Base-by-base conservation (phyloP, 2,113 vertebrate genomes). In the Pseudorhombus dupliciocellatus region DNA sequence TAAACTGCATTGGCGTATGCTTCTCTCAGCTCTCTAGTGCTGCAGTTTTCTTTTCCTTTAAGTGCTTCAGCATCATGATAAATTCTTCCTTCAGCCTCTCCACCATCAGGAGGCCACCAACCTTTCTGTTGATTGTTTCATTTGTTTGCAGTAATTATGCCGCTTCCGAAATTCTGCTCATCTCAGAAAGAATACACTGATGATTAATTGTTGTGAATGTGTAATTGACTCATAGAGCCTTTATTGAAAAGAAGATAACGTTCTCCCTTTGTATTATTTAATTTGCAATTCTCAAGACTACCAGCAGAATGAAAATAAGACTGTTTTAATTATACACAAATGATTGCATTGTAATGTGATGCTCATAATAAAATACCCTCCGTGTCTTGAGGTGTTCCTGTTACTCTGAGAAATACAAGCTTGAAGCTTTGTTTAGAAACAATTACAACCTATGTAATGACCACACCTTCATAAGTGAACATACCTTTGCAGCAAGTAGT, bases 91-190 rank as follows among this genome's bases (percentile, higher is more conserved):
- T 48, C 26, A 20, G 67, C 57, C 34, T 81, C 44, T 30, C 25
- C 28, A 55, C 48, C 14, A 24, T 7, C 25, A 10, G 34, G 34
- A 37, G 34, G 9, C 34, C 34, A 37, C 34, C 62, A 70, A 55
- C 46, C 57, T 74, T 50, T 65, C 22, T 64, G 50, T 16, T 52
- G 4, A 74, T 56, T 62, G 53, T 55, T 75, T 75, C 40, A 79
- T 75, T 75, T 73, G 63, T 84, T 71, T 75, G 40, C 63, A 65
- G 54, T 62, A 66, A 70, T 70, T 77, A 51, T 66, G 58, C 26
- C 24, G 21, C 52, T 21, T 14, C 37, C 66, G 53, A 62, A 60
- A 62, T 70, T 61, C n/a, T n/a, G 51, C 55, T 77, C 21, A 50
- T 52, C 63, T 76, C 58, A 46, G 26, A 46, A 37, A 37, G 37